A percentile compares a stretch with the other conserved stretches of the same genome.
phyloP scores from a whole-genome alignment of 2,797 vertebrate species.

The Poeciliopsis turneri region DNA sequence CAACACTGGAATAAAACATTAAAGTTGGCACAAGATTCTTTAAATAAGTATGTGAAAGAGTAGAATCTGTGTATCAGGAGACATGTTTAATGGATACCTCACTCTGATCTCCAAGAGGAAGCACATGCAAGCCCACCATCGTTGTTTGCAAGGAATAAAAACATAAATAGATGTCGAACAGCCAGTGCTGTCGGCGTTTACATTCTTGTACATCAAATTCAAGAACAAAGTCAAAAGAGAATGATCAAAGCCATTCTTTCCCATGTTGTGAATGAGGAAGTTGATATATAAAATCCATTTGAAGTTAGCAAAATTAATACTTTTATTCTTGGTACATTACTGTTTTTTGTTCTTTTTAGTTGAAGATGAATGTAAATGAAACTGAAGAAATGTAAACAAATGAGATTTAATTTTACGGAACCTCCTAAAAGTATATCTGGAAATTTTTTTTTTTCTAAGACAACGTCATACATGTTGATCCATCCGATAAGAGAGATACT shows the following conservation, averaged over 20 bases:
- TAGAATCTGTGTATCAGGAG: background rate
- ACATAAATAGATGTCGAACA: constrained; percentile 8
- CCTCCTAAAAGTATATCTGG: background rate
- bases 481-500: background rate
- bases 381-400: background rate
- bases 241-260: background rate
- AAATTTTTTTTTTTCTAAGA: background rate
- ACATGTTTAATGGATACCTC: background rate
- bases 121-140: constrained; percentile 6
- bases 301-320: background rate
- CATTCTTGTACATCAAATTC: constrained; percentile 9
- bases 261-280: background rate
- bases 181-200: constrained; percentile 2
- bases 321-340: background rate
- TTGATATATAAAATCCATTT: background rate
- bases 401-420: background rate
- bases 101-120: background rate
- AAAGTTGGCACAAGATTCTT: background rate
- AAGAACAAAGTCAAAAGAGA: constrained; percentile 6
- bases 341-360: background rate
- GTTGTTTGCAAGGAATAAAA: background rate
- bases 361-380: background rate
- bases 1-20: background rate
- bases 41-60: background rate
- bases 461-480: background rate